Evolutionary conservation across 2,113 vertebrate genomes (phyloP).

Genomic region (Fulmarus glacialis): DNA sequence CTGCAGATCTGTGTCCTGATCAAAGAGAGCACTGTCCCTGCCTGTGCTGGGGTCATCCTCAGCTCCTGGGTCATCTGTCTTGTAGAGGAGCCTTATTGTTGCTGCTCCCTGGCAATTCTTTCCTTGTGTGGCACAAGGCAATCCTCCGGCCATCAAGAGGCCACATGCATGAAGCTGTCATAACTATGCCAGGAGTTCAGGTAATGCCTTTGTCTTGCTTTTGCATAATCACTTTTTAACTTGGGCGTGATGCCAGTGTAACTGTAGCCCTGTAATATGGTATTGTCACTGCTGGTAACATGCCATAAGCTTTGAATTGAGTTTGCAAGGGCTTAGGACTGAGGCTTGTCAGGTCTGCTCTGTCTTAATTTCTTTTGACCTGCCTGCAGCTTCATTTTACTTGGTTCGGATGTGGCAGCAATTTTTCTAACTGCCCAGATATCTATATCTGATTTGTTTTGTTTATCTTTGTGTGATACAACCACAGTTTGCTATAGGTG

Average conservation of each 20-base stretch:
- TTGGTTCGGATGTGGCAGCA: background rate
- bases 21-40: background rate
- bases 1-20: background rate
- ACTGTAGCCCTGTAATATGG: background rate
- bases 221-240: background rate
- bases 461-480: background rate
- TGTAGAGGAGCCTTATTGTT: background rate
- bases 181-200: background rate
- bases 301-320: background rate
- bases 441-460: background rate
- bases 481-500: background rate
- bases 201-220: background rate
- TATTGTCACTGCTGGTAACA: background rate
- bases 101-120: background rate
- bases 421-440: background rate
- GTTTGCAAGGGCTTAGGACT: background rate
- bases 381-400: background rate
- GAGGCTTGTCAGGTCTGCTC: background rate
- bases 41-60: background rate
- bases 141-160: background rate
- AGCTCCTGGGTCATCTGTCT: background rate
- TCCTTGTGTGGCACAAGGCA: background rate
- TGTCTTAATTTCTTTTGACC: background rate
- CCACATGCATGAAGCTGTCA: too few relatives aligned
- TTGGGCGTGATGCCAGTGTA: background rate